Percentiles rank a stretch among this genome's conserved stretches.
Conservation (phyloP, 2,113 vertebrate species). For the Erythrolamprus reginae region DNA sequence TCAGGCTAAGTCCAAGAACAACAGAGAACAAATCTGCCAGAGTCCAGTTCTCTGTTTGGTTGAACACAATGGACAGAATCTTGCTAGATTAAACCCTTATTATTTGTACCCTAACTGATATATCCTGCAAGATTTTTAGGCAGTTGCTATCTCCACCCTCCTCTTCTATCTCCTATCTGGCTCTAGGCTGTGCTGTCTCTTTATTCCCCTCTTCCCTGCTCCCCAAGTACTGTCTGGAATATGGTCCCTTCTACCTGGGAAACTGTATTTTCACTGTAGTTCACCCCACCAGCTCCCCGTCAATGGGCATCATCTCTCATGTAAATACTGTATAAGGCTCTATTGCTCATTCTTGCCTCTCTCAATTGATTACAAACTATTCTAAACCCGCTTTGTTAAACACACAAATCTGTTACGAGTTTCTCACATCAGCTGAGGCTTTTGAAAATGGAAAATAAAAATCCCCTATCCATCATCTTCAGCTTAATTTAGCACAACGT, state of each 20-base stretch:
- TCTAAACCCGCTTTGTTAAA: background rate
- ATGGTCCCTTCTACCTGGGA: too few relatives aligned
- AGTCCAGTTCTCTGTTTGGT: background rate
- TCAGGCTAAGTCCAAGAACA: background rate
- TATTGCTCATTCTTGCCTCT: background rate
- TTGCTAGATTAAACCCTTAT: background rate
- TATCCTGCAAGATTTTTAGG: background rate
- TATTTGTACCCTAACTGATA: background rate
- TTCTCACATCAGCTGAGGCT: background rate
- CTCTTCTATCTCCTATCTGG: background rate
- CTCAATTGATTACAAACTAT: background rate
- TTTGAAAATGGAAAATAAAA: background rate
- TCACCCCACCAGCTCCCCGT: too few relatives aligned
- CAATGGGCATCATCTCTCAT: background rate
- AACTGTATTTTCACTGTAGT: background rate
- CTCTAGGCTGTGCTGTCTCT: background rate
- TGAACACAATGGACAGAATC: background rate
- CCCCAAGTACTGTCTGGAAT: background rate
- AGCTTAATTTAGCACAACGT: background rate
- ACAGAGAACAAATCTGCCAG: background rate
- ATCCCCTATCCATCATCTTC: background rate
- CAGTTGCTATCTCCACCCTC: background rate
- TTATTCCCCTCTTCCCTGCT: background rate
- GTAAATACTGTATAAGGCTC: background rate
- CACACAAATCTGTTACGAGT: background rate